These are phyloP conservation scores for Cacoxenus indagator DNA, from an alignment of 2,888 invertebrate genomes.

Conservation along the genomic window DNA sequence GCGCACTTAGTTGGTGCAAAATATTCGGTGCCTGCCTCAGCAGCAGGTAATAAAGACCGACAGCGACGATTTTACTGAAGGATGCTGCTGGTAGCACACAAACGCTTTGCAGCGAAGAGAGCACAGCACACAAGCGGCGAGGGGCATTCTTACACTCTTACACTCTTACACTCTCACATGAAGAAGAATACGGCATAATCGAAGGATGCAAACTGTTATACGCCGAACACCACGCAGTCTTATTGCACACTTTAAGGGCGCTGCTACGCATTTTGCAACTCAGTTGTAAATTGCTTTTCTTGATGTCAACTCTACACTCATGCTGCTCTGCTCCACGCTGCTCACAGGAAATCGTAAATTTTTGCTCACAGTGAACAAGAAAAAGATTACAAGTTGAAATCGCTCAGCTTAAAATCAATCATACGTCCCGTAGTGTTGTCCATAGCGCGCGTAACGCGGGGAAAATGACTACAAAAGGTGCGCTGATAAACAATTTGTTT, in stretches of 20 bases:
- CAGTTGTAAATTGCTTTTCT: slow-evolving; percentile 13
- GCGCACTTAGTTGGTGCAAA: not conserved
- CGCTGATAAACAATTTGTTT: too few relatives aligned
- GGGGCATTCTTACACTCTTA: not conserved
- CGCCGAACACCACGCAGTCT: slow-evolving; percentile 9
- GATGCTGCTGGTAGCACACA: slow-evolving; percentile 33
- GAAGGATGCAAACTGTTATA: slow-evolving; percentile 41
- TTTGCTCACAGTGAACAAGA: not conserved
- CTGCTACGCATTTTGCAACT: not conserved
- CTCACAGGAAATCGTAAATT: not conserved
- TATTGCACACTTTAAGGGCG: slow-evolving; percentile 53
- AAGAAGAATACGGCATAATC: not conserved
- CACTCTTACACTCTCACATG: not conserved
- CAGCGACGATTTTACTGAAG: not conserved
- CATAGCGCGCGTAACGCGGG: too few relatives aligned
- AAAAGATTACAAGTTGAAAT: not conserved
- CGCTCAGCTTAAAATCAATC: not conserved
- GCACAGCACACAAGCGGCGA: not conserved
- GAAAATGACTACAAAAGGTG: too few relatives aligned
- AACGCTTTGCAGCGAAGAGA: not conserved
- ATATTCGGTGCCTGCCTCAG: not conserved
- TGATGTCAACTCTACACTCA: not conserved
- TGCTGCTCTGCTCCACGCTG: not conserved
- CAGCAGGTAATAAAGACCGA: slow-evolving; percentile 13
- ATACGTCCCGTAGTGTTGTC: not conserved